Evolutionary conservation across 2,797 vertebrate species (phyloP).

Genomic region (Cynodonichthys magdalenae): DNA sequence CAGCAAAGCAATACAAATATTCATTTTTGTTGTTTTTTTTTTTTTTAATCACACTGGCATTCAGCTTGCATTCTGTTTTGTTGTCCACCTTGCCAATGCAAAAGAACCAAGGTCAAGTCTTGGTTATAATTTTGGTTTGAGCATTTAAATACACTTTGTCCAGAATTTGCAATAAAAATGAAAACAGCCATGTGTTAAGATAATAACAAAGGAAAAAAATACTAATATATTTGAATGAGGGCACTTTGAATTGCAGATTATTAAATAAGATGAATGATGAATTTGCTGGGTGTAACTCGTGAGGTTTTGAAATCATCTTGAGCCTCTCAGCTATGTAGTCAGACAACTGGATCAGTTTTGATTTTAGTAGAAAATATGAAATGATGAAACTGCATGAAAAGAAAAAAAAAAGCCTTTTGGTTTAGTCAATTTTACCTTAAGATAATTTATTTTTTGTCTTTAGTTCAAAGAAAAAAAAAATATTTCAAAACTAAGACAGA

Average conservation of each 20-base stretch:
- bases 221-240: background rate
- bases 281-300: slow-evolving; percentile 6
- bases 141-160: background rate
- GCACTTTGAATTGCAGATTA: background rate
- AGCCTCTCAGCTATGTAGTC: background rate
- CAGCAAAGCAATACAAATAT: no score
- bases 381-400: background rate
- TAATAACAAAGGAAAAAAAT: background rate
- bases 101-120: no score
- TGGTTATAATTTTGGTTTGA: background rate
- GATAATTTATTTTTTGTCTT: background rate
- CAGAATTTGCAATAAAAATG: slow-evolving; percentile 8
- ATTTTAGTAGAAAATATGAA: slow-evolving; percentile 1
- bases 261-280: background rate
- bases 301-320: background rate
- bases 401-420: background rate
- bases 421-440: background rate
- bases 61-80: no score
- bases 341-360: background rate
- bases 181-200: slow-evolving; percentile 1
- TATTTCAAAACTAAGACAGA: slow-evolving; percentile 15
- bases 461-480: no score
- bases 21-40: no score
- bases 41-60: no score
- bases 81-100: no score